Evolutionary conservation across 2,113 vertebrate species (phyloP), one percentile per base, ranked within the genome.

Genomic region (Xenus cinereus): DNA sequence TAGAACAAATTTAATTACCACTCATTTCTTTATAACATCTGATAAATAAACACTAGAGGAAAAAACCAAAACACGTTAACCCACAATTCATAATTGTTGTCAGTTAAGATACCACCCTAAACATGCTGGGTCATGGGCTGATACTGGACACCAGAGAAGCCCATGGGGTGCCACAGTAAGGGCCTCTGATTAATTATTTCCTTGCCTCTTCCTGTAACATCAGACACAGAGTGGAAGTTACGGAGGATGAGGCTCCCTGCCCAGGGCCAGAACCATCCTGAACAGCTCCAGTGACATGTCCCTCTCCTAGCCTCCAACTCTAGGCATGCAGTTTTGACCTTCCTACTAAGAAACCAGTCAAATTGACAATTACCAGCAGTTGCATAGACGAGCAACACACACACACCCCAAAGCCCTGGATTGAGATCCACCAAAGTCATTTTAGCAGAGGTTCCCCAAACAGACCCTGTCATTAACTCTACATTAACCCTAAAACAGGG

Each of bases 401-500:
- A 46, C 54, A 48, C 6, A 20, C 22, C 14, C 26, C 21, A n/a
- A 39, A 14, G 17, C 43, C 33, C 39, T 12, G 32, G 45, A 26
- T 3, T 10, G 14, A 56, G 37, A 90, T 37, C 23, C 71, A 68
- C 76, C 46, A n/a, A 51, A 71, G 27, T 19, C 4, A 28, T 32
- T 74, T 63, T 14, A 77, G 46, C 43, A 81, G 46, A 80, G 43
- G 59, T 51, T 54, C 78, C n/a, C 0, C 1, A 82, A 82, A 57
- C 26, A 77, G 75, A 60, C 30, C 15, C 56, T 4, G 11, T 39
- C 28, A 28, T 54, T 59, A 90, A 67, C 43, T 56, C 35, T 3
- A 13, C 24, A 8, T 23, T 32, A 33, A 51, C 53, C n/a, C 33
- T 17, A 22, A 66, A 87, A 72, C 0, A 24, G 0, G 0, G 71